Base-by-base conservation (phyloP, 2,797 vertebrate species). In the Gadopsis bispinosus region DNA sequence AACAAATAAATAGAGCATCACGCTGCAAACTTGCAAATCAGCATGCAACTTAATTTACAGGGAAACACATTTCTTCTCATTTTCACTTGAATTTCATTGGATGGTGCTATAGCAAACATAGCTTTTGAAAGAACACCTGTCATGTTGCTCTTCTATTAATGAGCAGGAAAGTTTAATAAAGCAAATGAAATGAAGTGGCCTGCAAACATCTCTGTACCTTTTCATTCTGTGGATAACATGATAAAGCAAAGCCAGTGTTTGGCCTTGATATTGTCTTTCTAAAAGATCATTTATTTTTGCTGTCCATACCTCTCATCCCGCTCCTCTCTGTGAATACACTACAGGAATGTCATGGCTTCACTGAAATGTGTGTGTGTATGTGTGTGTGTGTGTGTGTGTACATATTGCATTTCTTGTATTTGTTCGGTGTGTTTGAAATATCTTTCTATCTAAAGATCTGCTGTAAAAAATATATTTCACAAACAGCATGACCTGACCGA, bases 181-280 rank as follows among this genome's bases (percentile, higher is more conserved):
- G 78, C 51, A 69, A 67, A 76, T 35, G 19, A 60, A 69, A 74
- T 50, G 26, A 79, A 43, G 74, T 45, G 31, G 61, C 73, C 67
- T 48, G 61, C 77, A 81, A 79, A 77, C 69, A 77, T 54, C 67
- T 71, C 70, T n/a, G n/a, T 10, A 31, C 58, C 50, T 65, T 78
- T 81, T 72, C 47, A 43, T 84, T 76, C 63, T 54, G 66, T 39
- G 65, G 47, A 80, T 74, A 85, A 75, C 69, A 67, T 47, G 65
- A 84, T 83, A 74, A 87, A 85, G 87, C 60, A 85, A 84, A 84
- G 75, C 47, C 69, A 77, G 61, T 88, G 84, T 91, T 91, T 90
- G 87, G 83, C 91, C 87, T 91, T 92, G 91, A 86, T 85, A 85
- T 83, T 51, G 69, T 83, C 81, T 88, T 73, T 87, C 76, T 63